Conservation (phyloP, 35 echinoderm and acorn worm species). For the Diadema setosum region DNA sequence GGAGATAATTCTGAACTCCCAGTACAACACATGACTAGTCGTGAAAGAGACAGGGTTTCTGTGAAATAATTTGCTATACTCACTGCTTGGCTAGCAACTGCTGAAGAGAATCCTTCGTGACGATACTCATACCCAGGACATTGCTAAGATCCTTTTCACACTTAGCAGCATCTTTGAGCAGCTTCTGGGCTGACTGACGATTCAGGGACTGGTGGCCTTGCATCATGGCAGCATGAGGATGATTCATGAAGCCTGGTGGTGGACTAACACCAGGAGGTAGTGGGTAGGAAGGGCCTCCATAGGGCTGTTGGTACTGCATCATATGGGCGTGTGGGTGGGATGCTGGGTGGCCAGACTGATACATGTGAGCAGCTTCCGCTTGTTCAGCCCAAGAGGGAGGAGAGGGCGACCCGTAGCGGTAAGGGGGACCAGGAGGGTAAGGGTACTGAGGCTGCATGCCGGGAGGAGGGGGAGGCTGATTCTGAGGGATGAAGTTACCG, state of each 20-base stretch:
- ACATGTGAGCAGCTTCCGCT: neutral
- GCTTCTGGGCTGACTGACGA: neutral
- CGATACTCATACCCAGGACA: neutral
- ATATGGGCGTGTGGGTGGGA: neutral
- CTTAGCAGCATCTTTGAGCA: neutral
- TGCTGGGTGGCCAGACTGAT: neutral
- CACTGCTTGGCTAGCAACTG: neutral
- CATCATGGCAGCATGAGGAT: neutral
- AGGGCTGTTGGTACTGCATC: conserved; percentile 16
- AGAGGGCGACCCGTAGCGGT: neutral
- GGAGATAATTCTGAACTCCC: too few relatives aligned
- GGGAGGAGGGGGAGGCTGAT: neutral
- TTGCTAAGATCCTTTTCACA: neutral
- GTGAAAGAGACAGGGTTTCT: neutral
- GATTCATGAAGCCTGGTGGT: neutral
- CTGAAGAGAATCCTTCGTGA: neutral
- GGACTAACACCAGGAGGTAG: neutral
- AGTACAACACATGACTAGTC: neutral
- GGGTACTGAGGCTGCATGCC: neutral
- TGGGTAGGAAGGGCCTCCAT: neutral
- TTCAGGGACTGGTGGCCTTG: neutral
- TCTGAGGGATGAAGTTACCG: neutral
- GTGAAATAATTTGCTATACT: neutral
- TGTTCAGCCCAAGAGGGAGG: conserved; percentile 27
- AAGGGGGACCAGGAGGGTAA: neutral